phyloP scores from a whole-genome alignment of 2,888 invertebrate species.

The Bursaphelenchus okinawaensis region DNA sequence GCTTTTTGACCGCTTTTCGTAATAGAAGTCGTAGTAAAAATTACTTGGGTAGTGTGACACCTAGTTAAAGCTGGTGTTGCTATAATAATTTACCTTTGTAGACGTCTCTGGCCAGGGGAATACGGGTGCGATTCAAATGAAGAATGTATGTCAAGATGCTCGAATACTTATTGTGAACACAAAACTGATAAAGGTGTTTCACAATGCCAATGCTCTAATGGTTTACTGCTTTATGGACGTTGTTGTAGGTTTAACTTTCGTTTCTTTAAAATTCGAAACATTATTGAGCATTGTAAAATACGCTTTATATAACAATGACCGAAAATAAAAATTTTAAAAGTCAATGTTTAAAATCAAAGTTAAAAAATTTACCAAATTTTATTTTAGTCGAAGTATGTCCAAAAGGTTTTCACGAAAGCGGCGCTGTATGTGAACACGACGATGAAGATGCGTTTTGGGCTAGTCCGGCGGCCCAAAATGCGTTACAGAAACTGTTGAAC shows the following conservation, averaged over 20 bases:
- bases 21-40: no score
- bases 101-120: constrained; percentile 55
- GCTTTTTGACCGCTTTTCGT: no score
- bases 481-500: constrained; percentile 43
- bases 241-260: constrained; percentile 39
- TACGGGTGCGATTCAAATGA: constrained; percentile 48
- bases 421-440: constrained; percentile 49
- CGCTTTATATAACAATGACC: no score
- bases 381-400: constrained; percentile 50
- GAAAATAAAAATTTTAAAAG: no score
- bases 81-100: no score
- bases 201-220: constrained; percentile 51
- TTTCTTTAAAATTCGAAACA: background rate
- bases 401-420: constrained; percentile 46
- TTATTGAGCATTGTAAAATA: background rate
- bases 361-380: background rate
- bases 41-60: no score
- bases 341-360: no score
- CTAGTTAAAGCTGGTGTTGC: no score
- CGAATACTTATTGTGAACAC: constrained; percentile 48
- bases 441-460: constrained; percentile 53
- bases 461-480: constrained; percentile 45
- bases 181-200: constrained; percentile 47
- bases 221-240: constrained; percentile 50
- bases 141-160: constrained; percentile 49